A percentile compares a stretch with the other conserved stretches of the same genome.
Evolutionary conservation across 2,888 invertebrate species (phyloP).

Genomic region (Chloroclysta siterata): DNA sequence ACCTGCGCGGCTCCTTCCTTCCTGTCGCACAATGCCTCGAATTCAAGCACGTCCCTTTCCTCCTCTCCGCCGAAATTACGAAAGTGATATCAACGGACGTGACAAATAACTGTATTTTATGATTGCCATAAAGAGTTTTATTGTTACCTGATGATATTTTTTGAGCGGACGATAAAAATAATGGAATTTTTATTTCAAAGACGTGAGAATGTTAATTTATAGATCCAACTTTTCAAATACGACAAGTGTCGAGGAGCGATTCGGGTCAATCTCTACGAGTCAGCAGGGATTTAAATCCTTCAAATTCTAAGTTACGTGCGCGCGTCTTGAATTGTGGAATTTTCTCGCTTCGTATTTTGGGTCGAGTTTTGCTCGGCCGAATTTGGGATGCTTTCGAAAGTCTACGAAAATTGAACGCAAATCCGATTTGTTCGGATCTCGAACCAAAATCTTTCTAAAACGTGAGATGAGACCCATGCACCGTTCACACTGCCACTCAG

Average conservation of each 20-base stretch:
- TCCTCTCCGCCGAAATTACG: slow-evolving; percentile 46
- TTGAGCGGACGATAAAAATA: slow-evolving; percentile 11
- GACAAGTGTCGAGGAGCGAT: slow-evolving; percentile 49
- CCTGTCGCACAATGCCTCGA: slow-evolving; percentile 56
- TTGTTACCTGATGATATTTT: slow-evolving; percentile 36
- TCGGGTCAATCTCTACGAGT: slow-evolving; percentile 62
- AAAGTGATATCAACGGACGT: slow-evolving; percentile 45
- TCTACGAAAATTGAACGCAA: slow-evolving; percentile 80
- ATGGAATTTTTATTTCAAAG: slow-evolving; percentile 17
- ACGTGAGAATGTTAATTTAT: slow-evolving; percentile 33
- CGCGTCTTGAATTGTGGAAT: slow-evolving; percentile 61
- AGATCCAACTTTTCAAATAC: slow-evolving; percentile 38
- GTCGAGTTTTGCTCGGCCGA: slow-evolving; percentile 64
- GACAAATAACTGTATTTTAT: slow-evolving; percentile 46
- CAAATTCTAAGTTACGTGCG: slow-evolving; percentile 65
- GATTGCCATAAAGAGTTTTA: slow-evolving; percentile 41
- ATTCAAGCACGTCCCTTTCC: slow-evolving; percentile 52
- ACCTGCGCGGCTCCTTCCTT: slow-evolving; percentile 68
- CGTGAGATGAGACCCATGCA: slow-evolving; percentile 59
- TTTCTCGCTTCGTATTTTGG: slow-evolving; percentile 64
- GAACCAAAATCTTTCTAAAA: slow-evolving; percentile 62
- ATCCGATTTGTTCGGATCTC: slow-evolving; percentile 76
- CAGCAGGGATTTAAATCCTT: slow-evolving; percentile 69
- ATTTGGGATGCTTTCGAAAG: slow-evolving; percentile 69
- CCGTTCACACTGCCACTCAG: slow-evolving; percentile 43